phyloP scores from a whole-genome alignment of 2,113 vertebrate species.

The Colius striatus region DNA sequence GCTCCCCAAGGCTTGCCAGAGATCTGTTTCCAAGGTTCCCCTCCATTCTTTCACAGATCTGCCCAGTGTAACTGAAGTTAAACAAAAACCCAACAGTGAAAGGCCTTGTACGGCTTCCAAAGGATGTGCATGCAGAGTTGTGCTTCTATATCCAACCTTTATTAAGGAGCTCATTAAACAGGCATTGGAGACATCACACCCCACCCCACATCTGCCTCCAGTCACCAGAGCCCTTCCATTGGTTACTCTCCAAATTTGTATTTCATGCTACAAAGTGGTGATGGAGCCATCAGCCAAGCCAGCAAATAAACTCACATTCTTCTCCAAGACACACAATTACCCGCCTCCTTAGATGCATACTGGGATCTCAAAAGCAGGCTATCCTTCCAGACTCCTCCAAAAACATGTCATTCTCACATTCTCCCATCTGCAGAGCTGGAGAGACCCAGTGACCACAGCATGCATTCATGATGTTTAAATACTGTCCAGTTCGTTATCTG shows the following conservation, averaged over 20 bases:
- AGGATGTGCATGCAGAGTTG: not conserved
- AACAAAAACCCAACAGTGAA: not conserved
- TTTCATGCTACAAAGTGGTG: not conserved
- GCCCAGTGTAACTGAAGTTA: not conserved
- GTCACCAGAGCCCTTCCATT: not conserved
- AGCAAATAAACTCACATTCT: not conserved
- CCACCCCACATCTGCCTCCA: slow-evolving; percentile 28
- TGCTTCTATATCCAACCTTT: not conserved
- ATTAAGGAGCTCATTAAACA: not conserved
- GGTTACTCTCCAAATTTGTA: not conserved
- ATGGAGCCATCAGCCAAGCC: not conserved
- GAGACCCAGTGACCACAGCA: not conserved
- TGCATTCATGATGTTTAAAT: not conserved
- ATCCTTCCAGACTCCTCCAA: slow-evolving; percentile 2
- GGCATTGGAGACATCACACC: not conserved
- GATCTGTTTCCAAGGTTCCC: not conserved
- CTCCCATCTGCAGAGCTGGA: not conserved
- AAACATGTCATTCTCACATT: not conserved
- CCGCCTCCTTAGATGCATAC: not conserved
- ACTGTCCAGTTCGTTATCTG: not conserved
- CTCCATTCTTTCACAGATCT: not conserved
- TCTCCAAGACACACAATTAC: slow-evolving; percentile 25
- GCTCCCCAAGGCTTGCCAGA: not conserved
- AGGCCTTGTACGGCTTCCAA: not conserved
- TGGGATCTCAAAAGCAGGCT: not conserved